phyloP scores from a whole-genome alignment of 1,140 invertebrate genomes.

The Neocloeon triangulifer region DNA sequence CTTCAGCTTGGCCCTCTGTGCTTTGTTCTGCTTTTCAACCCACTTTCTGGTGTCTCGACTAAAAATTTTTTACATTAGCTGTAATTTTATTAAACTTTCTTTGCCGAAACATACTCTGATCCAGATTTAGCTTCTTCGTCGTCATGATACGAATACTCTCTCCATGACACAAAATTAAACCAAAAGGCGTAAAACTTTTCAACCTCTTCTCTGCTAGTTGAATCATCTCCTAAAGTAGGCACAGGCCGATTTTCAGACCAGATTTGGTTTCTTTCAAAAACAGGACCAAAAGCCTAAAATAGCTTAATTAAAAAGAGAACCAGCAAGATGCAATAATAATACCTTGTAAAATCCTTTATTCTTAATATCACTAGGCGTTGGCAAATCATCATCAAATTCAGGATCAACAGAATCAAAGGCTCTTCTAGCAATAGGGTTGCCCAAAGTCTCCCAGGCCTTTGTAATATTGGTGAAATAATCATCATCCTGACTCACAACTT shows the following conservation, averaged over 20 bases:
- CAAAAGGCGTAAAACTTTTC: conserved; percentile 78
- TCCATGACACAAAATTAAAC: conserved; percentile 97
- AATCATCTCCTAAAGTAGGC: conserved; percentile 57
- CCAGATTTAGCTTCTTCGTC: conserved; percentile 97
- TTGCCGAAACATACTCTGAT: conserved; percentile 33
- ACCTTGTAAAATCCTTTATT: conserved; percentile 67
- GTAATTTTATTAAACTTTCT: neutral
- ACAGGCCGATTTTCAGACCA: conserved; percentile 83
- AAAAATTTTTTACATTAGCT: conserved; percentile 14
- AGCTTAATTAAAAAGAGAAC: neutral
- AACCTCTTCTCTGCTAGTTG: conserved; percentile 44
- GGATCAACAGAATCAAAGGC: conserved; percentile 95
- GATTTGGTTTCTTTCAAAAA: conserved; percentile 67
- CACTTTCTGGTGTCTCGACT: conserved; percentile 79
- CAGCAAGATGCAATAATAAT: neutral
- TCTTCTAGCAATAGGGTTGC: conserved; percentile 53
- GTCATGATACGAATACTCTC: conserved; percentile 97
- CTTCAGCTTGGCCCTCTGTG: conserved; percentile 68
- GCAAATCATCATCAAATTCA: conserved; percentile 74
- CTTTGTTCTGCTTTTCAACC: conserved; percentile 97
- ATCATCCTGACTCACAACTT: conserved; percentile 60
- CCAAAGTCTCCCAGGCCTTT: conserved; percentile 84
- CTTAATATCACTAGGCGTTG: conserved; percentile 38
- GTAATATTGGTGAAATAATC: conserved; percentile 99
- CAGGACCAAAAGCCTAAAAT: conserved; percentile 34